Evolutionary conservation across 2,113 vertebrate species (phyloP), one percentile per base, ranked within the genome.

Genomic region (Balaenoptera acutorostrata): DNA sequence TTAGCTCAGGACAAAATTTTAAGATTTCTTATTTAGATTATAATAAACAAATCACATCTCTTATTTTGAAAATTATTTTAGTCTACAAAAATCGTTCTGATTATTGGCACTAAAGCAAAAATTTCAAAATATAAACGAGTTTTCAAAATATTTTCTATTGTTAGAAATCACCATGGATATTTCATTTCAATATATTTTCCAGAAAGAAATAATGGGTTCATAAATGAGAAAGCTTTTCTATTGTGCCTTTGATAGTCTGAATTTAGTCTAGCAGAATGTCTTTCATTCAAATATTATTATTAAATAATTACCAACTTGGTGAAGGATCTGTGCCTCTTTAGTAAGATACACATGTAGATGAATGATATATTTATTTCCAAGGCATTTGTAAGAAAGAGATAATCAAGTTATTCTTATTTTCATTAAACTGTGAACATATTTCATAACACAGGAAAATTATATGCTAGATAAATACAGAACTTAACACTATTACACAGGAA

Each of bases 211-310:
- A 90, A 84, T 64, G 49, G 29, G 6, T 29, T 97, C 11, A 94
- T 77, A 46, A 88, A 81, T 61, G 15, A 61, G 39, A 71, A 82
- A 80, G 21, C 2, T 64, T 97, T 84, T 95, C n/a, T 90, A 33
- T 57, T 84, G 63, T 96, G 41, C 88, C 14, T 96, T 57, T 78
- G 33, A 63, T 23, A 49, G 88, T 87, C 33, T 92, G 29, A 87
- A 87, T 61, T 90, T 84, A 92, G 44, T 94, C 15, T 90, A 93
- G 46, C 5, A 87, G 41, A 88, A 87, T 57, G 29, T 13, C 6
- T 89, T 96, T 83, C 41, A 82, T 89, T 93, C 14, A 44, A 95
- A 33, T 64, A 93, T n/a, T 86, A 74, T 66, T 74, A 86, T 5
- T 55, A n/a, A 94, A 71, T 88, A 77, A 81, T 72, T 59, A 66